Evolutionary conservation across 2,797 vertebrate genomes (phyloP).

Genomic region (Enteromius viviparus): DNA sequence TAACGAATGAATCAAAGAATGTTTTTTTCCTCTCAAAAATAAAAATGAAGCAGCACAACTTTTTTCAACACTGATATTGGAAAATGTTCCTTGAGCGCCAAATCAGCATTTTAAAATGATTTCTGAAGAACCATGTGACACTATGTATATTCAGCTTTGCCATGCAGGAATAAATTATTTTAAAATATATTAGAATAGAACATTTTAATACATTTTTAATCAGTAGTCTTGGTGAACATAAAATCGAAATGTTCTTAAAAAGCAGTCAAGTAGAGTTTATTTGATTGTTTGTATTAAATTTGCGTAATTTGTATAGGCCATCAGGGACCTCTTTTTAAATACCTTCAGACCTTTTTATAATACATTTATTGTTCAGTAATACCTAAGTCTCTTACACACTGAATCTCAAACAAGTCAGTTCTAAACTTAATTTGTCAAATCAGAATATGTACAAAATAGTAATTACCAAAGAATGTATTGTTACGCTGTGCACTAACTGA

Average conservation of each 20-base stretch:
- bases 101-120: not conserved
- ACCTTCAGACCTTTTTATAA: not conserved
- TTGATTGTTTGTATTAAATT: not conserved
- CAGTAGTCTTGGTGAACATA: not conserved
- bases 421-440: not conserved
- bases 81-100: too few relatives aligned
- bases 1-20: too few relatives aligned
- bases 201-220: not conserved
- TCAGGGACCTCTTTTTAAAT: not conserved
- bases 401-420: conserved; percentile 2
- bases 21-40: too few relatives aligned
- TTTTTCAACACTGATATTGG: too few relatives aligned
- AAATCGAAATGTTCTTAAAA: not conserved
- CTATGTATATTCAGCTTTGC: not conserved
- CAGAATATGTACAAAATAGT: not conserved
- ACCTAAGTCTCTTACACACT: not conserved
- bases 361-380: conserved; percentile 3
- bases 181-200: not conserved
- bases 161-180: not conserved
- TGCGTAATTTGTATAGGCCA: not conserved
- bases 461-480: not conserved
- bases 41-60: too few relatives aligned
- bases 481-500: not conserved
- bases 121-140: not conserved
- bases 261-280: not conserved